Evolutionary conservation across 2,888 invertebrate genomes (phyloP), one percentile per base, ranked within the genome.

Genomic region (Troglohyphantes excavatus): DNA sequence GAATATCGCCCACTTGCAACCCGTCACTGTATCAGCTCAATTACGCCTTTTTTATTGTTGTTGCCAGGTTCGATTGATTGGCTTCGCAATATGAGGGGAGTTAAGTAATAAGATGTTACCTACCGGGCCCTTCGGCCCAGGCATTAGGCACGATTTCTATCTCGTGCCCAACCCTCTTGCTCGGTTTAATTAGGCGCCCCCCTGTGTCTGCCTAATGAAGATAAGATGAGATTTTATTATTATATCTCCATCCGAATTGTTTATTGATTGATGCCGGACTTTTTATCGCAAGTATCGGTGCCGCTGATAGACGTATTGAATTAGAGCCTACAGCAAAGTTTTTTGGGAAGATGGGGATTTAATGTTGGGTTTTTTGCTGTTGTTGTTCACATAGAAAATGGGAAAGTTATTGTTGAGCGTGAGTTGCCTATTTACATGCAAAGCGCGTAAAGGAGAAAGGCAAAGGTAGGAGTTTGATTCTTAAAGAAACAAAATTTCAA

Each of bases 21-120:
- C 39, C 65, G 76, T 78, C 68, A 53, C 59, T 82, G 26, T 68
- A 63, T 72, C 79, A 21, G 39, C 26, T 61, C 79, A 78, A 86
- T 86, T 86, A 86, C 76, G 68, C 61, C 61, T 46, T 86, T 86
- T 61, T 78, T 78, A 78, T 78, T 63, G 63, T 78, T 78, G 33
- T 78, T 78, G 72, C 68, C 78, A 63, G 79, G 72, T 86, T 72
- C 78, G 86, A 86, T 86, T 78, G 86, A 86, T 81, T 81, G 67
- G 68, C 21, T 29, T 81, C 27, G 11, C 46, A 19, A 7, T 27
- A 19, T 27, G 9, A 23, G 19, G 46, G 46, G 9, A 19, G 27
- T 26, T 46, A 23, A 78, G 61, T 78, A 78, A 78, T 78, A 78
- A n/a, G 17, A 39, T 61, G 29, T 29, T n/a, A 33, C 3, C n/a